These are phyloP conservation scores for Cyanoliseus patagonus DNA, from an alignment of 2,113 vertebrate genomes.

Conservation along the genomic window DNA sequence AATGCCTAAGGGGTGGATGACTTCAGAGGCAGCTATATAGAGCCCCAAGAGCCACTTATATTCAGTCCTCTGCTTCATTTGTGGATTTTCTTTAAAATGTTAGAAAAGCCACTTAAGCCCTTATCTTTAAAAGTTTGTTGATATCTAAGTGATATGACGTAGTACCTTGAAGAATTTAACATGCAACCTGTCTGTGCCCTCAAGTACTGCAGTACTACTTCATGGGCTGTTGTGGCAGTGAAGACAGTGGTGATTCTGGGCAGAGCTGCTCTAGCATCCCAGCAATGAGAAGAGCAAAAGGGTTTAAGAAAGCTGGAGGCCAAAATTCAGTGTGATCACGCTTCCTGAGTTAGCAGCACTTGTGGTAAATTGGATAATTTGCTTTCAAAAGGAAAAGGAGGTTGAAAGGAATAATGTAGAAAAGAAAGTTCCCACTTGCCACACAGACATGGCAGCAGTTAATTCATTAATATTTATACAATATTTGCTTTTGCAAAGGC, in stretches of 20 bases:
- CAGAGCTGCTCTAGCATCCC: not conserved
- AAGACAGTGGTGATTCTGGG: not conserved
- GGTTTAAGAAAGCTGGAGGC: not conserved
- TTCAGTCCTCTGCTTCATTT: not conserved
- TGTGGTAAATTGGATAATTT: not conserved
- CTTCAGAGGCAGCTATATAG: not conserved
- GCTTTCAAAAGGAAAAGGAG: not conserved
- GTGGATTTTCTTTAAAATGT: not conserved
- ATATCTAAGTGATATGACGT: not conserved
- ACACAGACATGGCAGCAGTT: not conserved
- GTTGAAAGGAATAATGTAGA: not conserved
- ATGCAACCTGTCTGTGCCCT: not conserved
- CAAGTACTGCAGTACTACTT: not conserved
- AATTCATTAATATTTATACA: not conserved
- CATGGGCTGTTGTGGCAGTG: not conserved
- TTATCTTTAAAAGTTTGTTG: not conserved
- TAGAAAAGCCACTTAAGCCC: not conserved
- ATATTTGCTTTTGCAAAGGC: not conserved
- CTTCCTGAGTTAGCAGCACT: not conserved
- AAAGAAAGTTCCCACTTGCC: not conserved
- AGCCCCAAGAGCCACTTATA: not conserved
- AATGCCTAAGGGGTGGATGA: not conserved
- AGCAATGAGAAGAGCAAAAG: not conserved
- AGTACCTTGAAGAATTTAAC: not conserved
- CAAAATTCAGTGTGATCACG: not conserved